Percentiles rank a stretch among this genome's conserved stretches.
phyloP scores from a whole-genome alignment of 2,113 vertebrate genomes.

The Coturnix japonica region DNA sequence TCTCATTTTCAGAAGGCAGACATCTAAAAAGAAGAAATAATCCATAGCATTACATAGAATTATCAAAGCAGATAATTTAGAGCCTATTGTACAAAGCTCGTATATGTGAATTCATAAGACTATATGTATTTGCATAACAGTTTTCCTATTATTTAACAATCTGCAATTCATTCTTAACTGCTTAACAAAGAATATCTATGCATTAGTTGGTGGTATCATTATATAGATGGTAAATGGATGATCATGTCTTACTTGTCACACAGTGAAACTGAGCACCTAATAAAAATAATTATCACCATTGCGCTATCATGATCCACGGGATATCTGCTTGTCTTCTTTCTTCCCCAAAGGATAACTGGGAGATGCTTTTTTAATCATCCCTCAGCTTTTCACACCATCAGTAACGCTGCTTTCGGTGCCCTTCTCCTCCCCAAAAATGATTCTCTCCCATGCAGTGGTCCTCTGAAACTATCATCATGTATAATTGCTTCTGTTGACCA shows the following conservation, averaged over 20 bases:
- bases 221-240: not conserved
- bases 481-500: slow-evolving; percentile 70
- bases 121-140: slow-evolving; percentile 10
- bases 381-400: not conserved
- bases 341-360: not conserved
- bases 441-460: slow-evolving; percentile 19
- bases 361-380: not conserved
- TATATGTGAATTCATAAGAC: not conserved
- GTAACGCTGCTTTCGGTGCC: not conserved
- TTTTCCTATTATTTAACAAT: not conserved
- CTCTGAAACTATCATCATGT: slow-evolving; percentile 38
- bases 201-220: not conserved
- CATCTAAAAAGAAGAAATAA: not conserved
- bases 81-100: not conserved
- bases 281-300: not conserved
- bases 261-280: not conserved
- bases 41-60: not conserved
- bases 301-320: not conserved
- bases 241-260: not conserved
- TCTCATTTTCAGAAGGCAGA: not conserved
- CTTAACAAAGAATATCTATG: not conserved
- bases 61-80: slow-evolving; percentile 2
- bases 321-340: slow-evolving; percentile 11
- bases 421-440: not conserved
- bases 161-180: not conserved